Evolutionary conservation across 2,797 vertebrate genomes (phyloP).

Genomic region (Enteromius fasciolatus): DNA sequence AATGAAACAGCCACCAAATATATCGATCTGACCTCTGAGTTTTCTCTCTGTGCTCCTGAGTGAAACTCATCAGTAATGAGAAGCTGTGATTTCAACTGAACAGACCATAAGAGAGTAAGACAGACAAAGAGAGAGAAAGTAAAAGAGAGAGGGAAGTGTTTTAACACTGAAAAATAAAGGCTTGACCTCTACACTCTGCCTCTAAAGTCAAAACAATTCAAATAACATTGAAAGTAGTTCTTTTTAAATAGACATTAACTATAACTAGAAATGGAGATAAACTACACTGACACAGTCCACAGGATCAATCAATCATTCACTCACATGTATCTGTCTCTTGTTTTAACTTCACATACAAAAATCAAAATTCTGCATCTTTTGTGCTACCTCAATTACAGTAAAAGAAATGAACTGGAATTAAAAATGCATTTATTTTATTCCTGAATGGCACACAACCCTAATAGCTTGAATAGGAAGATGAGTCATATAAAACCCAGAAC

Average conservation of each 20-base stretch:
- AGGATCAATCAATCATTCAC: too few relatives aligned
- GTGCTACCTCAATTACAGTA: too few relatives aligned
- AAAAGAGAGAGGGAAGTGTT: neutral
- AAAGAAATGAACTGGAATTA: too few relatives aligned
- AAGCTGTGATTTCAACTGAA: conserved; percentile 32
- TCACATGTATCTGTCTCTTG: too few relatives aligned
- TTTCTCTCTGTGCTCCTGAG: conserved; percentile 3
- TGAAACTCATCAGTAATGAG: conserved; percentile 14
- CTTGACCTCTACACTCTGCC: neutral
- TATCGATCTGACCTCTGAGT: conserved; percentile 36
- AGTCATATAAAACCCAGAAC: too few relatives aligned
- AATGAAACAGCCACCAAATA: conserved; percentile 34
- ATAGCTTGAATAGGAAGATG: too few relatives aligned
- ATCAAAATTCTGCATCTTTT: neutral
- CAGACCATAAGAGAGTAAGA: conserved; percentile 3
- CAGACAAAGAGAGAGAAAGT: neutral
- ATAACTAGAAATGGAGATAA: neutral
- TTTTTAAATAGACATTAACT: neutral
- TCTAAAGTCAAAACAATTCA: neutral
- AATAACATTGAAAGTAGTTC: neutral
- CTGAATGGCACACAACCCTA: too few relatives aligned
- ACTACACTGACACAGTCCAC: neutral
- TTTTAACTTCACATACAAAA: neutral
- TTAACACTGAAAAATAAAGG: neutral
- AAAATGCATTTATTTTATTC: too few relatives aligned